A percentile compares a stretch with the other conserved stretches of the same genome.
Evolutionary conservation across 2,888 invertebrate species (phyloP).

Genomic region (Drosophila stalkeri): DNA sequence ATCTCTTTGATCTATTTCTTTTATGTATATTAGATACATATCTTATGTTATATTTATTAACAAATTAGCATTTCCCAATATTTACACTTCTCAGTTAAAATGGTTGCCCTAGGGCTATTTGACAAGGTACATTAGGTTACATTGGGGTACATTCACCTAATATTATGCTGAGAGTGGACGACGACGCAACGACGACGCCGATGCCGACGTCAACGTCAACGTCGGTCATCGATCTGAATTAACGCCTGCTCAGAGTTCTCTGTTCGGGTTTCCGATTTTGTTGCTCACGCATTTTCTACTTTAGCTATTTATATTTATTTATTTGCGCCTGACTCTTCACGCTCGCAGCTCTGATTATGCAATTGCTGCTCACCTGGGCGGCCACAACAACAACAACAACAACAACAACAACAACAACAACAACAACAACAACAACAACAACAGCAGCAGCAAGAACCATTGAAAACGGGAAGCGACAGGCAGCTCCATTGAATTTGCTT

Average conservation of each 20-base stretch:
- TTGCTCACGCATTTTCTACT: slow-evolving; percentile 68
- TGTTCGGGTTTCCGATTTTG: slow-evolving; percentile 23
- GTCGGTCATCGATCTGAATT: slow-evolving; percentile 82
- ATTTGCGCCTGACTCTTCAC: slow-evolving; percentile 54
- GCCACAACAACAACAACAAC: slow-evolving; percentile 1
- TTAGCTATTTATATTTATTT: slow-evolving; percentile 70
- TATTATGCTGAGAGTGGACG: slow-evolving; percentile 31
- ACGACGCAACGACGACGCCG: background rate
- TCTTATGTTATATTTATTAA: too few relatives aligned
- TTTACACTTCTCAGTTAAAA: background rate
- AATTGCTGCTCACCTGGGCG: slow-evolving; percentile 58
- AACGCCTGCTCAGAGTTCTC: slow-evolving; percentile 38
- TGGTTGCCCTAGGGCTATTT: background rate
- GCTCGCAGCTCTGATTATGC: slow-evolving; percentile 53
- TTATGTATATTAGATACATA: background rate
- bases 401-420: too few relatives aligned
- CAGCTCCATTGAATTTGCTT: slow-evolving; percentile 12
- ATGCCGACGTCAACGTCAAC: slow-evolving; percentile 37
- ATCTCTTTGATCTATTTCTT: too few relatives aligned
- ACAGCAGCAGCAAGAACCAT: background rate
- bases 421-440: background rate
- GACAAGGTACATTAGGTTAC: slow-evolving; percentile 11
- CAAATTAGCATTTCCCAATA: too few relatives aligned
- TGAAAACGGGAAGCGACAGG: slow-evolving; percentile 29
- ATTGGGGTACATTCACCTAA: slow-evolving; percentile 30